Evolutionary conservation across 2,797 vertebrate genomes (phyloP).

Genomic region (Nothura maculosa): DNA sequence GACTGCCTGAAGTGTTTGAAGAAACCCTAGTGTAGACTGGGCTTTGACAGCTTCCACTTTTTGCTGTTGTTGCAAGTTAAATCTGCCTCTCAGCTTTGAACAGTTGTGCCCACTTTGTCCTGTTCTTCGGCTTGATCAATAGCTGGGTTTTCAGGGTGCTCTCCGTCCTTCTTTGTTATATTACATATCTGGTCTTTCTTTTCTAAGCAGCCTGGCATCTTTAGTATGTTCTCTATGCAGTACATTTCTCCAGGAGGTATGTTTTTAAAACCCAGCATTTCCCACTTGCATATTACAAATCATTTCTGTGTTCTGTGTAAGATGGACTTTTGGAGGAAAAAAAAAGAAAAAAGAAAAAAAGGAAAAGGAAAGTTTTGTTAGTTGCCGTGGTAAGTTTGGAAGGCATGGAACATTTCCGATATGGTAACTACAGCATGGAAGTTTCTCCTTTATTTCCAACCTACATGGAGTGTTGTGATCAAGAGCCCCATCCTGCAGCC

Average conservation of each 20-base stretch:
- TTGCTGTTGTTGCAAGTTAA: slow-evolving; percentile 61
- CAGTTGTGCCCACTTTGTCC: slow-evolving; percentile 62
- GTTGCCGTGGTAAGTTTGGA: slow-evolving; percentile 3
- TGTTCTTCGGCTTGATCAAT: slow-evolving; percentile 44
- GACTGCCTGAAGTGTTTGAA: background rate
- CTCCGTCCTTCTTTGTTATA: slow-evolving; percentile 51
- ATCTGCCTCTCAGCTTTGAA: slow-evolving; percentile 50
- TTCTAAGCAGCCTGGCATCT: slow-evolving; percentile 57
- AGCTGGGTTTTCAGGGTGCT: slow-evolving; percentile 64
- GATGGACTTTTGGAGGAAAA: background rate
- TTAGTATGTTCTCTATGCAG: slow-evolving; percentile 24
- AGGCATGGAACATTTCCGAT: slow-evolving; percentile 22
- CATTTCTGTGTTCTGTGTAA: background rate
- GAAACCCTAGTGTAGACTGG: slow-evolving; percentile 12
- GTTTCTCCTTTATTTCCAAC: background rate
- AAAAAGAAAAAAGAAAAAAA: background rate
- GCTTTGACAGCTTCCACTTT: slow-evolving; percentile 43
- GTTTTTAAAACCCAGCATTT: slow-evolving; percentile 39
- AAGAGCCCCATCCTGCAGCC: background rate
- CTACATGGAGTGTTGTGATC: background rate
- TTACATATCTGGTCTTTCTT: slow-evolving; percentile 64
- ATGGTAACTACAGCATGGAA: background rate
- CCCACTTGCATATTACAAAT: background rate
- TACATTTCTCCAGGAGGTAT: slow-evolving; percentile 1
- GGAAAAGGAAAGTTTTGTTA: background rate